Evolutionary conservation across 2,888 invertebrate genomes (phyloP).

Genomic region (Stenichneumon culpator): DNA sequence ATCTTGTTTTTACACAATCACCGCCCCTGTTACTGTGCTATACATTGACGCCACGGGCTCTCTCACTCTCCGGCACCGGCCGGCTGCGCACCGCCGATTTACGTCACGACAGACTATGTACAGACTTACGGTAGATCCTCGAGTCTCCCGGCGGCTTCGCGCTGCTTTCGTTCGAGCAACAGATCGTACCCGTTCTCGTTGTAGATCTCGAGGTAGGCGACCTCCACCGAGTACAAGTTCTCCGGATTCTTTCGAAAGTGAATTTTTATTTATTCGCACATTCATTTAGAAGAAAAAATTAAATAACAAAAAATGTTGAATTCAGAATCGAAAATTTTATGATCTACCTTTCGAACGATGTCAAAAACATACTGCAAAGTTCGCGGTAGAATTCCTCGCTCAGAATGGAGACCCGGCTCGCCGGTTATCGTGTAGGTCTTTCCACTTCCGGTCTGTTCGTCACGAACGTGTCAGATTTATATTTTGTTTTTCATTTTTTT

Average conservation of each 20-base stretch:
- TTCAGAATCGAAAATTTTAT: no score
- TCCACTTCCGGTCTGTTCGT: slow-evolving; percentile 86
- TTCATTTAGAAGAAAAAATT: not conserved
- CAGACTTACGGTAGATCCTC: slow-evolving; percentile 86
- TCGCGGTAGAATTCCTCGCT: slow-evolving; percentile 86
- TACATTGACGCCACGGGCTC: slow-evolving; percentile 30
- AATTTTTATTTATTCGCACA: not conserved
- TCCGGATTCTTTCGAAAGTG: slow-evolving; percentile 70
- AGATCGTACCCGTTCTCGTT: slow-evolving; percentile 87
- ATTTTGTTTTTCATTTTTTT: not conserved
- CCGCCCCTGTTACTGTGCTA: slow-evolving; percentile 24
- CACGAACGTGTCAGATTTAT: slow-evolving; percentile 15
- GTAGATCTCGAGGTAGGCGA: slow-evolving; percentile 87
- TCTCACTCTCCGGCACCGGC: slow-evolving; percentile 29
- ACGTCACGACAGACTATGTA: slow-evolving; percentile 30
- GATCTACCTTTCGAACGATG: slow-evolving; percentile 82
- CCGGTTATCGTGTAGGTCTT: slow-evolving; percentile 87
- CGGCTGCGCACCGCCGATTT: slow-evolving; percentile 16
- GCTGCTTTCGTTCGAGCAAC: slow-evolving; percentile 83
- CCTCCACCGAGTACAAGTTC: slow-evolving; percentile 82
- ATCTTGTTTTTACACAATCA: slow-evolving; percentile 68
- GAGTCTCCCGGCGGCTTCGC: slow-evolving; percentile 77
- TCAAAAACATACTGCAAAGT: slow-evolving; percentile 86
- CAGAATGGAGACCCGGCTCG: slow-evolving; percentile 82
- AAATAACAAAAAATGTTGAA: not conserved